phyloP scores from a whole-genome alignment of 1,140 invertebrate species.

The Mylabris phalerata region DNA sequence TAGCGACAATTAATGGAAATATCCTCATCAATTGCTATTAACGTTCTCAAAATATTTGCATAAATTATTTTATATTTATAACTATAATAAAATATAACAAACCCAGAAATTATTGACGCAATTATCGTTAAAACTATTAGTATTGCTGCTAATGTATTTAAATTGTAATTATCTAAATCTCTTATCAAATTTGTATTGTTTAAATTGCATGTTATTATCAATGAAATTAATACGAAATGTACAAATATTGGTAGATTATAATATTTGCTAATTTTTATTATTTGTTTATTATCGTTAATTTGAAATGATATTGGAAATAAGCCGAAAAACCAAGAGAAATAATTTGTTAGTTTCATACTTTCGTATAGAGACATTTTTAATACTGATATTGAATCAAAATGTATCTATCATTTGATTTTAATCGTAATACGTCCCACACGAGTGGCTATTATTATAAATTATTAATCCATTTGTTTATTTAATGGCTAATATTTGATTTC shows the following conservation, averaged over 20 bases:
- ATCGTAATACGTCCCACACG: too few species aligned
- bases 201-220: neutral
- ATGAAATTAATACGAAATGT: neutral
- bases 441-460: too few species aligned
- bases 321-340: neutral
- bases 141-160: conserved; percentile 5
- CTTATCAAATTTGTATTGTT: neutral
- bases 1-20: neutral
- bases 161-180: conserved; percentile 1
- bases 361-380: too few species aligned
- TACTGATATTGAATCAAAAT: too few species aligned
- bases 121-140: neutral
- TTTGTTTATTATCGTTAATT: neutral
- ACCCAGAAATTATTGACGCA: neutral
- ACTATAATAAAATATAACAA: neutral
- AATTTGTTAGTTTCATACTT: neutral
- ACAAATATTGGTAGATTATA: neutral
- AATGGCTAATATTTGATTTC: too few species aligned
- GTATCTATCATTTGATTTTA: too few species aligned
- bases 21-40: neutral
- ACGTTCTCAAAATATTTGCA: neutral
- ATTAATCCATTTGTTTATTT: too few species aligned
- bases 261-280: conserved; percentile 3
- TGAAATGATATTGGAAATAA: neutral
- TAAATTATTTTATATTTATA: neutral